Evolutionary conservation across 1,140 invertebrate genomes (phyloP), one percentile per base, ranked within the genome.

Genomic region (Drosophila cardini): DNA sequence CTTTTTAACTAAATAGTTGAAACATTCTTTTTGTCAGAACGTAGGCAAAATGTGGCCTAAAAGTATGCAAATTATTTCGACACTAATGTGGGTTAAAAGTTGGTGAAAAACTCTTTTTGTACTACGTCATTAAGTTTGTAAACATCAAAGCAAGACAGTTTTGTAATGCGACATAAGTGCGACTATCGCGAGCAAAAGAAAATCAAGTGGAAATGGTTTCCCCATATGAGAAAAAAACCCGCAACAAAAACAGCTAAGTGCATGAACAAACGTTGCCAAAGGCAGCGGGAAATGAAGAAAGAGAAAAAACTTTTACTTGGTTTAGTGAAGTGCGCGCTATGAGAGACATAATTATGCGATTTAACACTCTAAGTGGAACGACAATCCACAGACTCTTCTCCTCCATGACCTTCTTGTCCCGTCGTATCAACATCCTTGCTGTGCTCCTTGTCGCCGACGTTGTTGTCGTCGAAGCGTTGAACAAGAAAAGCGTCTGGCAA

Each of bases 281-380:
- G 83, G 68, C 78, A 55, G 21, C 48, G 13, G 11, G 21, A 26
- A 26, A 26, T 0, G 2, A 26, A 26, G 21, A 26, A 26, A 26
- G 21, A 0, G 26, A 57, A 70, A 70, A 73, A 84, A 73, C 65
- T 87, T 87, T 83, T 45, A 69, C 30, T 52, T 26, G 83, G 84
- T 89, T 86, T 83, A 83, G 83, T 89, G 84, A 87, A 89, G 83
- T 89, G 84, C 69, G 48, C 79, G 72, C 84, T 69, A 89, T 83
- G 76, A 87, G 83, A 87, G 83, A 89, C 84, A 87, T 87, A 89
- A 87, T 87, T 87, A 87, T 89, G 84, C 84, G 84, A 80, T 87
- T 89, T 87, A 87, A 87, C 84, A 89, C 84, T 87, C 87, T 76
- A 87, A 89, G 76, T 84, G 76, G 76, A 74, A 58, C 67, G 67